phyloP scores from a whole-genome alignment of 2,797 vertebrate genomes.

The Bradypodion ventrale region DNA sequence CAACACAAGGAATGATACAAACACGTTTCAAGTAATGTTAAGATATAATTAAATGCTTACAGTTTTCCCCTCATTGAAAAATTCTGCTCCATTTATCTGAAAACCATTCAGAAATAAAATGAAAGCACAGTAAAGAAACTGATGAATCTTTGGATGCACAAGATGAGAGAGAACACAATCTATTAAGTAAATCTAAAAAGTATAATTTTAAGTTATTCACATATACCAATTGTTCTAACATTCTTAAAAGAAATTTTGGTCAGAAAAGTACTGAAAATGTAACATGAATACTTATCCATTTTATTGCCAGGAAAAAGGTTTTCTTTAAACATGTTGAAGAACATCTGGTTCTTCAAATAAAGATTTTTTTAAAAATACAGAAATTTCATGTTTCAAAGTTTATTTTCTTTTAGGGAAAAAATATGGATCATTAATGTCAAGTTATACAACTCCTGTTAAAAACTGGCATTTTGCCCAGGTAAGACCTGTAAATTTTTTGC shows the following conservation, averaged over 20 bases:
- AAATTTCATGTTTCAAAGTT: neutral
- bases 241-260: constrained; percentile 9
- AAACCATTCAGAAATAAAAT: constrained; percentile 15
- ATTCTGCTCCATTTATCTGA: neutral
- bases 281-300: neutral
- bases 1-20: neutral
- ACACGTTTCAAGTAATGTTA: neutral
- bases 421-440: neutral
- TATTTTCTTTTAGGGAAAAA: constrained; percentile 16
- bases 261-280: neutral
- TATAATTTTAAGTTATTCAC: neutral
- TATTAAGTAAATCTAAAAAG: neutral
- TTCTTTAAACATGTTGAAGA: constrained; percentile 19
- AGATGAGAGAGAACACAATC: neutral
- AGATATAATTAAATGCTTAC: neutral
- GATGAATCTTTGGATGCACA: neutral
- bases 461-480: constrained; percentile 15
- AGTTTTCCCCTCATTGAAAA: neutral
- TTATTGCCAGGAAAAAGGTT: constrained; percentile 23
- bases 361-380: constrained; percentile 9
- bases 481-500: constrained; percentile 20
- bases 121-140: neutral
- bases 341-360: neutral
- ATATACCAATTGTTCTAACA: too few relatives aligned
- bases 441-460: constrained; percentile 26